phyloP scores from a whole-genome alignment of 2,888 invertebrate genomes.

The Latrodectus hesperus region DNA sequence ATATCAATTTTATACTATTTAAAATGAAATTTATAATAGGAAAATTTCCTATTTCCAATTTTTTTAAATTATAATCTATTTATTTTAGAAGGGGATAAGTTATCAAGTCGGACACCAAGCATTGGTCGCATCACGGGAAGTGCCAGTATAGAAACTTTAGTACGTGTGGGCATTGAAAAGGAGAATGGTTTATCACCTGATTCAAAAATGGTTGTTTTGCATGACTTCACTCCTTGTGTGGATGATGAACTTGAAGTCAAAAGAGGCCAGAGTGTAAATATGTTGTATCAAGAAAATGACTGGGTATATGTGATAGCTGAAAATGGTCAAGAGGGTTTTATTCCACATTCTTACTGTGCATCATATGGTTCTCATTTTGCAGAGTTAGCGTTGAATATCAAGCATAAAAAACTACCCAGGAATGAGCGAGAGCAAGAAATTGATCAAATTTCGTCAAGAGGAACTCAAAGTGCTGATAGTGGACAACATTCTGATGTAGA shows the following conservation, averaged over 20 bases:
- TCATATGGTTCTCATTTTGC: conserved; percentile 86
- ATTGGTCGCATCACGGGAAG: conserved; percentile 96
- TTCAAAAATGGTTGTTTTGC: conserved; percentile 94
- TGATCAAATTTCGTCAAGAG: conserved; percentile 68
- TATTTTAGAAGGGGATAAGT: conserved; percentile 82
- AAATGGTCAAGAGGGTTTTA: conserved; percentile 93
- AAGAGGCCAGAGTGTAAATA: conserved; percentile 92
- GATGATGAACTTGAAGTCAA: conserved; percentile 94
- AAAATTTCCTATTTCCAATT: not conserved
- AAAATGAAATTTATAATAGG: not conserved
- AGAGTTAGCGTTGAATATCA: conserved; percentile 81
- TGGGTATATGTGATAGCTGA: conserved; percentile 95
- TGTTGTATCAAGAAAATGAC: conserved; percentile 94
- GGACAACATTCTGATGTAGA: conserved; percentile 70
- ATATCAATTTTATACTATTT: not conserved
- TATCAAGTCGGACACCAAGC: conserved; percentile 82
- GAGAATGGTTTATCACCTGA: conserved; percentile 93
- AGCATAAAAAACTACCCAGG: conserved; percentile 90
- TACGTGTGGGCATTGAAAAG: conserved; percentile 92
- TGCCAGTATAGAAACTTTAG: conserved; percentile 92
- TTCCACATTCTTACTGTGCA: conserved; percentile 94
- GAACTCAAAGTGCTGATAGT: conserved; percentile 63
- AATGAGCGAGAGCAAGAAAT: conserved; percentile 65
- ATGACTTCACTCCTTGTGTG: conserved; percentile 95
- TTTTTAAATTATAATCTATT: not conserved